A percentile compares a stretch with the other conserved stretches of the same genome.
Conservation (phyloP, 2,888 invertebrate species). For the Acanthoscelides obtectus region DNA sequence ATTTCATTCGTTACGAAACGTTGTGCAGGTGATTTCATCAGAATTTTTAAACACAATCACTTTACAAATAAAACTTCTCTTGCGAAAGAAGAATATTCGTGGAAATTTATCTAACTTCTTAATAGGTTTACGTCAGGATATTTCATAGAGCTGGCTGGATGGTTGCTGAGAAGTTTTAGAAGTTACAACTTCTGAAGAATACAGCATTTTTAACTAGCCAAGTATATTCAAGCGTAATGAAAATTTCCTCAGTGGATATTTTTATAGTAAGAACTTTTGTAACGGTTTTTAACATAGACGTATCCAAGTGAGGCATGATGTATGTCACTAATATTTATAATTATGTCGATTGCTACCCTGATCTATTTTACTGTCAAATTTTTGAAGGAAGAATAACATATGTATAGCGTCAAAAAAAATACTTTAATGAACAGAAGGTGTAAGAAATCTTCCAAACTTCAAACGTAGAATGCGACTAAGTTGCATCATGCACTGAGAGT, state of each 20-base stretch:
- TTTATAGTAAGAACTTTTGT: not conserved
- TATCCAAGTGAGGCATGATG: not conserved
- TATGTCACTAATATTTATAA: no score
- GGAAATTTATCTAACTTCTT: not conserved
- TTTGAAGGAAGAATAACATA: no score
- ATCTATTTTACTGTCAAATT: no score
- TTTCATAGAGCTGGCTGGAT: not conserved
- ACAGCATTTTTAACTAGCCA: not conserved
- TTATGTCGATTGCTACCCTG: no score
- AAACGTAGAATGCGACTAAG: no score
- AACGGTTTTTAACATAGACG: not conserved
- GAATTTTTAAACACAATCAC: no score
- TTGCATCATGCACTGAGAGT: no score
- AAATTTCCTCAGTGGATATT: not conserved
- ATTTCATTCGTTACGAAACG: no score
- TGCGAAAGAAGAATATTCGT: not conserved
- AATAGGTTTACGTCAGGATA: not conserved
- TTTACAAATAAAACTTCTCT: not conserved
- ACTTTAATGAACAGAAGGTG: no score
- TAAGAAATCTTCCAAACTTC: no score
- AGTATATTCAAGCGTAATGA: not conserved
- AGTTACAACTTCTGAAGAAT: not conserved
- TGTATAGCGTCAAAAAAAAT: no score
- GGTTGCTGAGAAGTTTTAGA: not conserved
- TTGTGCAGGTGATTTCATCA: no score